Conservation (phyloP, 2,113 vertebrate species). For the Herpailurus yagouaroundi region DNA sequence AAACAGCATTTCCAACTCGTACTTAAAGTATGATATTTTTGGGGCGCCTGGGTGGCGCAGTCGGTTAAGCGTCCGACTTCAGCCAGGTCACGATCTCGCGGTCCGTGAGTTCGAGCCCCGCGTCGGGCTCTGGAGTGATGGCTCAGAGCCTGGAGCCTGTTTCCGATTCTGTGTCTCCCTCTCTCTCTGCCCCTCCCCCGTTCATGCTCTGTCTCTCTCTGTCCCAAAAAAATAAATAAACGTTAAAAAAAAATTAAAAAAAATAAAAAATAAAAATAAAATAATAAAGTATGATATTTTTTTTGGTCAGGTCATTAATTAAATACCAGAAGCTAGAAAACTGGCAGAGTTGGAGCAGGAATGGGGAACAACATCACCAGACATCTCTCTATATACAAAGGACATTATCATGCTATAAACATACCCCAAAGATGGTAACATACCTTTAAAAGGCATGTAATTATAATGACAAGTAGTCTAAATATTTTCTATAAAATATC, state of each 20-base stretch:
- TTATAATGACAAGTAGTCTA: not conserved
- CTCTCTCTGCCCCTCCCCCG: no score
- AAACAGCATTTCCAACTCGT: conserved; percentile 21
- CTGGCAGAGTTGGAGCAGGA: not conserved
- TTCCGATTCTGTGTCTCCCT: no score
- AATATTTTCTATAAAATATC: conserved; percentile 35
- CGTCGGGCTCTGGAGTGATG: no score
- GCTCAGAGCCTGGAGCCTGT: no score
- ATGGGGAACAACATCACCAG: not conserved
- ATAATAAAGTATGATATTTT: not conserved
- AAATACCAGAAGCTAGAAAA: not conserved
- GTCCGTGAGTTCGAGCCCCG: no score
- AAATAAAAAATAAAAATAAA: no score
- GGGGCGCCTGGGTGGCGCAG: no score
- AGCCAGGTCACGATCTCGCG: no score
- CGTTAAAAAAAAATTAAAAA: no score
- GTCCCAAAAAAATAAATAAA: no score
- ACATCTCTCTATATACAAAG: not conserved
- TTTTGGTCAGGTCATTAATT: not conserved
- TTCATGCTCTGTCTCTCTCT: no score
- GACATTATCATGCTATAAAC: not conserved
- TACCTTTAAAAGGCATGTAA: not conserved
- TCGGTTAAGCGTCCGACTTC: no score
- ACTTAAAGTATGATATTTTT: not conserved
- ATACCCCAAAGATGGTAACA: not conserved